Evolutionary conservation across 2,888 invertebrate species (phyloP), one percentile per base, ranked within the genome.

Genomic region (Athalia cordata): DNA sequence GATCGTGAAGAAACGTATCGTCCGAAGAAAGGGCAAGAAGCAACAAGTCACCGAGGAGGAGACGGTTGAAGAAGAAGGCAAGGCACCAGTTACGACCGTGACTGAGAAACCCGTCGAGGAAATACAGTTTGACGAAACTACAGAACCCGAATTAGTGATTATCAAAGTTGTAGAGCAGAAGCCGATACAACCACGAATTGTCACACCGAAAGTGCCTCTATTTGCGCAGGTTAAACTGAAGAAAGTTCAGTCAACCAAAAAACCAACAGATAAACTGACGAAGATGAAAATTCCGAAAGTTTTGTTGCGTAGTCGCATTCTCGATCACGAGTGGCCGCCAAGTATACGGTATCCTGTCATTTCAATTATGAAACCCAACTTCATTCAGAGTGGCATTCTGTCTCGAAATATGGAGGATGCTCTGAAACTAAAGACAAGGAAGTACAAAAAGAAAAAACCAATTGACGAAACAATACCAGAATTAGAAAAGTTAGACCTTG

Each of bases 331-430:
- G 29, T 92, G 91, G 82, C 92, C 91, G 64, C 66, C 78, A 0
- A 43, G 47, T 6, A n/a, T 79, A 8, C 49, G 59, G 11, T 65
- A 74, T 13, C 80, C 80, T 3, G 77, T 82, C 43, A 84, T 91
- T 5, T 87, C 87, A 49, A 81, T 83, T 77, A 82, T 91, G 67
- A 86, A 89, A 81, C 86, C 89, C 11, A 88, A 90, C 57, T 82
- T 85, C 65, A 85, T 89, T 80, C 91, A 91, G 78, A 88, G 87
- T 80, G 92, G 92, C 5, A 85, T 90, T 13, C 80, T 92, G 4
- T 92, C 92, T 0, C 88, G 92, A 84, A 92, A 91, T 83, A 82
- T 91, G 0, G 87, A 90, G 82, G 92, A 92, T 83, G 91, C 92
- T 1, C 86, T 88, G 75, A 91, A 90, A 81, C 77, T 91, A n/a